A percentile compares a stretch with the other conserved stretches of the same genome.
Conservation (phyloP, 2,888 invertebrate genomes). For the Gymnoscelis rufifasciata region DNA sequence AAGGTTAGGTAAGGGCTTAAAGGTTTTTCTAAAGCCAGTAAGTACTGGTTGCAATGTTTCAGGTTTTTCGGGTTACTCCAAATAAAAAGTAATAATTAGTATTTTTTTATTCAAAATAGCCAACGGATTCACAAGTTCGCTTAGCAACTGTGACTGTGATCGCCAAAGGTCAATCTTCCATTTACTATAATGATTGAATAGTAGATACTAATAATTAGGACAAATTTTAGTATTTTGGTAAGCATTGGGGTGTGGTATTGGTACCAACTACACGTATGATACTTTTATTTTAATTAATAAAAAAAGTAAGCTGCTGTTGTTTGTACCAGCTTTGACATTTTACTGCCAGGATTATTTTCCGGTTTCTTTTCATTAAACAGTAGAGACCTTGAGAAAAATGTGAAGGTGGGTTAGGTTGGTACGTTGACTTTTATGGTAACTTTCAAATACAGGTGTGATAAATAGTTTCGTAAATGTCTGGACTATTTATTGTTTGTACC, state of each 20-base stretch:
- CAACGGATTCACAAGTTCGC: no score
- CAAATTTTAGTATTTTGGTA: background rate
- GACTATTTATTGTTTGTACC: background rate
- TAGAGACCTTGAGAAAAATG: slow-evolving; percentile 11
- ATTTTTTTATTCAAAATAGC: no score
- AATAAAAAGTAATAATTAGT: no score
- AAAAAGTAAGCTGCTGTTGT: background rate
- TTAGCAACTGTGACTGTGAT: background rate
- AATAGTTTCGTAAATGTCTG: slow-evolving; percentile 3
- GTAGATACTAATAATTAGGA: no score
- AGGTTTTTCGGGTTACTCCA: no score
- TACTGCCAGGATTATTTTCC: slow-evolving; percentile 7
- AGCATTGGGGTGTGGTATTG: no score
- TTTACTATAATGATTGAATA: no score
- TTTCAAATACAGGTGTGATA: slow-evolving; percentile 13
- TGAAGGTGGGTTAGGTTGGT: background rate
- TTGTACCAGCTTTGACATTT: slow-evolving; percentile 14
- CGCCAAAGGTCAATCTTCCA: background rate
- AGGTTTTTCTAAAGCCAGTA: no score
- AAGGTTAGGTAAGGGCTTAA: no score
- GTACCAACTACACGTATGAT: no score
- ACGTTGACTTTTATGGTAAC: slow-evolving; percentile 12
- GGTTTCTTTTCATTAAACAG: slow-evolving; percentile 5
- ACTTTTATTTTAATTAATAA: background rate
- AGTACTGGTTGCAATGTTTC: no score